These are phyloP conservation scores for Intellagama lesueurii DNA, from an alignment of 2,797 vertebrate species.

Conservation along the genomic window DNA sequence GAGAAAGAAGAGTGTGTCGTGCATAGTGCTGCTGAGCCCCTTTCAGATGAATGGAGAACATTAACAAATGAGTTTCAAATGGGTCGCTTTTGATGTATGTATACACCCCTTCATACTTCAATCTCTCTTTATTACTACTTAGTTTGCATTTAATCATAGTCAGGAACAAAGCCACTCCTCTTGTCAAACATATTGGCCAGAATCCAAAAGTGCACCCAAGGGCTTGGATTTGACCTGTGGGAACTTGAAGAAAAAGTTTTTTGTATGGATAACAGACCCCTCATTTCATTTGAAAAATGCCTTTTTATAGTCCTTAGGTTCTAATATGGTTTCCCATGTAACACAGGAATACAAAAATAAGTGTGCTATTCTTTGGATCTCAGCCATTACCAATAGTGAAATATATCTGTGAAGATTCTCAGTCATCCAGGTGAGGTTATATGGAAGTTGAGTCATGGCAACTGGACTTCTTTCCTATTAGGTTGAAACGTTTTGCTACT, in stretches of 20 bases:
- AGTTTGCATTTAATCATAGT: slow-evolving; percentile 35
- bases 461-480: too few species aligned
- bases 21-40: neutral
- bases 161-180: slow-evolving; percentile 22
- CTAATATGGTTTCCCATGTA: neutral
- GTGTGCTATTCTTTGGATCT: neutral
- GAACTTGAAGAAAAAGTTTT: neutral
- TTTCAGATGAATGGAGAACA: neutral
- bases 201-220: neutral
- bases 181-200: slow-evolving; percentile 18
- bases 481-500: too few species aligned
- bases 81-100: neutral
- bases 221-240: neutral
- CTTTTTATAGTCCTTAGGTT: neutral
- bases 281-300: neutral
- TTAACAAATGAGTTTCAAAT: slow-evolving; percentile 13
- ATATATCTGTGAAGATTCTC: too few species aligned
- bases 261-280: neutral
- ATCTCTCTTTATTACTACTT: neutral
- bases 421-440: too few species aligned
- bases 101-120: too few species aligned
- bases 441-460: too few species aligned
- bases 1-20: neutral
- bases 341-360: neutral
- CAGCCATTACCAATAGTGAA: neutral